phyloP scores from a whole-genome alignment of 2,888 invertebrate species.

The Gymnocheta viridis region DNA sequence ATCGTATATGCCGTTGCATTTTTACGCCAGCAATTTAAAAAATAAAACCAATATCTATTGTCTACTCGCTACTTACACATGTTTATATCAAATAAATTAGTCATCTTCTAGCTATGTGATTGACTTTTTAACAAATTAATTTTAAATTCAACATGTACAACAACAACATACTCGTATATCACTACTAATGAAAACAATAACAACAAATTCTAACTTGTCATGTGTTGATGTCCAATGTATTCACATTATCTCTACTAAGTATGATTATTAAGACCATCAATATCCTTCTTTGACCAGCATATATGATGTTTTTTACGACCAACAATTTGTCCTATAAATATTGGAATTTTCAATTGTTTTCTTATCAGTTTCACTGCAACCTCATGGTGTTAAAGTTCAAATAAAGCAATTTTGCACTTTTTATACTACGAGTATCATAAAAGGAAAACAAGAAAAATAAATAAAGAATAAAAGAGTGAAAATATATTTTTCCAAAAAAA shows the following conservation, averaged over 20 bases:
- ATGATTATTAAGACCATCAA: slow-evolving; percentile 2
- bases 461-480: not conserved
- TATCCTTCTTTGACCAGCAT: not conserved
- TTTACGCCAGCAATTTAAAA: not conserved
- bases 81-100: slow-evolving; percentile 10
- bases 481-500: not conserved
- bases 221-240: slow-evolving; percentile 16
- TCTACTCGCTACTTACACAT: not conserved
- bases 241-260: slow-evolving; percentile 3
- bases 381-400: slow-evolving; percentile 43
- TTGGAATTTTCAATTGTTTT: slow-evolving; percentile 49
- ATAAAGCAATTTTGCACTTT: not conserved
- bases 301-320: not conserved
- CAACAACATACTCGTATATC: not conserved
- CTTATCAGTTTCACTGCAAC: slow-evolving; percentile 60
- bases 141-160: slow-evolving; percentile 18
- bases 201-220: slow-evolving; percentile 54
- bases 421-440: not conserved
- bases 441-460: not conserved
- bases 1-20: not conserved
- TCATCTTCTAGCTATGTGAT: slow-evolving; percentile 21
- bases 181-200: not conserved
- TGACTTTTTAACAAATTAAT: slow-evolving; percentile 59
- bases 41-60: not conserved
- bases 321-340: slow-evolving; percentile 64